A percentile compares a stretch with the other conserved stretches of the same genome.
Evolutionary conservation across 2,797 vertebrate species (phyloP).

Genomic region (Rhinichthys osculus): DNA sequence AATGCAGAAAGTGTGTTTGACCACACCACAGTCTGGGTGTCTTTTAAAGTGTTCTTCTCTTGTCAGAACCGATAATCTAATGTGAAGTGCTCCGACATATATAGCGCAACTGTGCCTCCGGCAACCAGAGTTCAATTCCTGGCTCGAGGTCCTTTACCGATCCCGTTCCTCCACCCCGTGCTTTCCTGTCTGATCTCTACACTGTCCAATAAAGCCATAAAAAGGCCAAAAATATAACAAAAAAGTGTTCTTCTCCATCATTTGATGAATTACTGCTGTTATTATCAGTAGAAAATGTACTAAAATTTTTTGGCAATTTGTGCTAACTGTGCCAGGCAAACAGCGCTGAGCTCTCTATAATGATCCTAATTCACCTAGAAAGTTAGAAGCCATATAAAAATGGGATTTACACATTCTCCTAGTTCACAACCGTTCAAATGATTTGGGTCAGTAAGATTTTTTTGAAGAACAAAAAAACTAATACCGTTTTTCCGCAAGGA

Average conservation of each 20-base stretch:
- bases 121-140: not conserved
- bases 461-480: too few relatives aligned
- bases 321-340: not conserved
- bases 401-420: not conserved
- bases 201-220: not conserved
- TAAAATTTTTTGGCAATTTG: too few relatives aligned
- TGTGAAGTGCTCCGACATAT: not conserved
- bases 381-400: not conserved
- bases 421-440: not conserved
- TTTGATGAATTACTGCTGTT: not conserved
- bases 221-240: not conserved
- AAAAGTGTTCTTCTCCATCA: not conserved
- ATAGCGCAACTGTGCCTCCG: not conserved
- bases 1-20: not conserved
- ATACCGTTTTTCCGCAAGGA: not conserved
- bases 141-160: not conserved
- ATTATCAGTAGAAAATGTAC: not conserved
- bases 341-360: not conserved
- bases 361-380: not conserved
- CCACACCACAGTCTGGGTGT: not conserved
- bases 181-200: not conserved
- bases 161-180: not conserved
- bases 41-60: constrained; percentile 1
- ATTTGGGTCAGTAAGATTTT: not conserved
- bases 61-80: not conserved